Percentiles rank a stretch among this genome's conserved stretches.
phyloP scores from a whole-genome alignment of 2,113 vertebrate genomes.

The Spea multiplicata region DNA sequence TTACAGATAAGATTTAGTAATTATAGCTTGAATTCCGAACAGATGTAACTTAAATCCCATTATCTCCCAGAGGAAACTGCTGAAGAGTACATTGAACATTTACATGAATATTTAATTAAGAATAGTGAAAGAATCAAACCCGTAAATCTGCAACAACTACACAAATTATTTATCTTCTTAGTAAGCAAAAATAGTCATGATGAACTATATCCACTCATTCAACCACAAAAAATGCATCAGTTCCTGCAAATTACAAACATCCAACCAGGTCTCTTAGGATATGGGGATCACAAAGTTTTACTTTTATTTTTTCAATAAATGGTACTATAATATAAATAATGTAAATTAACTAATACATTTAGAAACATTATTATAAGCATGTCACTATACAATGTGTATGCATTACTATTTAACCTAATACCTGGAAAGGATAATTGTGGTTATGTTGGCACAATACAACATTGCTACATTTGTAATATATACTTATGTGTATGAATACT shows the following conservation, averaged over 20 bases:
- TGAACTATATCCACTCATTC: constrained; percentile 24
- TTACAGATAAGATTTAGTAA: constrained; percentile 17
- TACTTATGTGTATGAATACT: too few relatives aligned
- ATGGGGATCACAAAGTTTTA: neutral
- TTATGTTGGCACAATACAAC: too few relatives aligned
- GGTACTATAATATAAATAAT: too few relatives aligned
- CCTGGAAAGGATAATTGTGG: too few relatives aligned
- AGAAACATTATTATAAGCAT: too few relatives aligned
- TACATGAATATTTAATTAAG: constrained; percentile 46
- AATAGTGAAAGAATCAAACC: constrained; percentile 32
- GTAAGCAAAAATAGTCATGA: constrained; percentile 38
- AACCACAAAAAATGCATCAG: neutral
- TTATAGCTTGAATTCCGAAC: constrained; percentile 34
- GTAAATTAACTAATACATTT: too few relatives aligned
- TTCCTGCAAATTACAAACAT: constrained; percentile 2
- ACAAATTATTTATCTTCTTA: constrained; percentile 20
- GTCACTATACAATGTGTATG: too few relatives aligned
- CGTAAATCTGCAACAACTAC: constrained; percentile 8
- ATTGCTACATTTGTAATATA: too few relatives aligned
- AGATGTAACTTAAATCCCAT: constrained; percentile 35
- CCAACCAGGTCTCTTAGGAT: neutral
- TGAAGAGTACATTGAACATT: constrained; percentile 28
- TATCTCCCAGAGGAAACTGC: constrained; percentile 17
- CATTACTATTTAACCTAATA: too few relatives aligned
- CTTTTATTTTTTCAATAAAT: too few relatives aligned